Evolutionary conservation across 2,797 vertebrate species (phyloP).

Genomic region (Halcyon badia): DNA sequence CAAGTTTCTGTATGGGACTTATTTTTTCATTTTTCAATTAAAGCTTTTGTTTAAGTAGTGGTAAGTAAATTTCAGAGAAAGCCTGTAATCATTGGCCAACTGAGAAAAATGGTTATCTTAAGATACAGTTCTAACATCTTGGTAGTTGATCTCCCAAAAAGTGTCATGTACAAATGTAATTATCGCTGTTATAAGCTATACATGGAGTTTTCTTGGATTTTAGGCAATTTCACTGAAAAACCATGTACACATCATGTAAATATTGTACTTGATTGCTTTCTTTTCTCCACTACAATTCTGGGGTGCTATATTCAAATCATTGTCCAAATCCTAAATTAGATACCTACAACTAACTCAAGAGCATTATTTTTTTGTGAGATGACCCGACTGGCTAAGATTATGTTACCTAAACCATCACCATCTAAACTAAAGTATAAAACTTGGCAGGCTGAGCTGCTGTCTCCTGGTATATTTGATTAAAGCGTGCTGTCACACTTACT

Average conservation of each 20-base stretch:
- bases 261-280: neutral
- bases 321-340: neutral
- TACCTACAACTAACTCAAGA: neutral
- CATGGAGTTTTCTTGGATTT: neutral
- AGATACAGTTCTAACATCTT: neutral
- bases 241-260: neutral
- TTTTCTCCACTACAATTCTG: neutral
- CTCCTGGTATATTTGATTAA: neutral
- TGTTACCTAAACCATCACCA: neutral
- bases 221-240: neutral
- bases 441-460: neutral
- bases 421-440: neutral
- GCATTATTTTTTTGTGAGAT: neutral
- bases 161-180: too few species aligned
- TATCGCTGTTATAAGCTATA: neutral
- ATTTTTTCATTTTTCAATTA: neutral
- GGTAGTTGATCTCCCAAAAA: neutral
- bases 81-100: neutral
- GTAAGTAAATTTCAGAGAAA: neutral
- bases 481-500: neutral
- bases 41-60: neutral
- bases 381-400: accelerated
- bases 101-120: neutral
- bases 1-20: neutral
- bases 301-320: neutral